A percentile compares a stretch with the other conserved stretches of the same genome.
phyloP scores from a whole-genome alignment of 2,888 invertebrate species.

The Magallana nippona region DNA sequence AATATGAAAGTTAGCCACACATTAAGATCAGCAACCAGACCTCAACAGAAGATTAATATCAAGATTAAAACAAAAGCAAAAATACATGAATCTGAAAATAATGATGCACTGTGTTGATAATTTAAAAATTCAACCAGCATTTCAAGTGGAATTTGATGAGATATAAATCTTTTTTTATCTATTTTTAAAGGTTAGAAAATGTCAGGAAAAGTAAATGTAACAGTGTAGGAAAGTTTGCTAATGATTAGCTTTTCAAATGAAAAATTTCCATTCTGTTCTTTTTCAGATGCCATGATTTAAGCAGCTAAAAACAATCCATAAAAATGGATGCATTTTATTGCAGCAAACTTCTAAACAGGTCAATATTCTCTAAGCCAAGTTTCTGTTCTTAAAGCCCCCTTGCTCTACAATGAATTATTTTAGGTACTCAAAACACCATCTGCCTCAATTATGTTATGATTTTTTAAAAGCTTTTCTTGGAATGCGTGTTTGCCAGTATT shows the following conservation, averaged over 20 bases:
- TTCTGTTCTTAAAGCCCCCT: slow-evolving; percentile 9
- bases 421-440: slow-evolving; percentile 30
- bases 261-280: too few species aligned
- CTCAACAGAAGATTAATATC: neutral
- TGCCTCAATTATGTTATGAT: slow-evolving; percentile 19
- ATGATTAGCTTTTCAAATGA: too few species aligned
- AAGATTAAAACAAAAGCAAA: neutral
- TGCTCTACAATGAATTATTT: slow-evolving; percentile 12
- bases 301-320: too few species aligned
- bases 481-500: slow-evolving; percentile 24
- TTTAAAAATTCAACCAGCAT: too few species aligned
- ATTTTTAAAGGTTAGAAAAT: too few species aligned
- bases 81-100: neutral
- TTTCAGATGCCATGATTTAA: too few species aligned
- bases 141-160: too few species aligned
- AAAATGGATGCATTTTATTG: neutral
- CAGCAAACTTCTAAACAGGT: neutral
- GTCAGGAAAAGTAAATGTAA: too few species aligned
- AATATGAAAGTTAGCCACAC: slow-evolving; percentile 14
- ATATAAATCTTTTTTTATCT: too few species aligned
- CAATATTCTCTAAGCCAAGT: slow-evolving; percentile 6
- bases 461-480: slow-evolving; percentile 26
- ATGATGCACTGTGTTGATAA: neutral
- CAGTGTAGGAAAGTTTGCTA: too few species aligned
- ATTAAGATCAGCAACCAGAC: neutral